Evolutionary conservation across 1,140 invertebrate genomes (phyloP), one percentile per base, ranked within the genome.

Genomic region (Pristionchus pacificus): DNA sequence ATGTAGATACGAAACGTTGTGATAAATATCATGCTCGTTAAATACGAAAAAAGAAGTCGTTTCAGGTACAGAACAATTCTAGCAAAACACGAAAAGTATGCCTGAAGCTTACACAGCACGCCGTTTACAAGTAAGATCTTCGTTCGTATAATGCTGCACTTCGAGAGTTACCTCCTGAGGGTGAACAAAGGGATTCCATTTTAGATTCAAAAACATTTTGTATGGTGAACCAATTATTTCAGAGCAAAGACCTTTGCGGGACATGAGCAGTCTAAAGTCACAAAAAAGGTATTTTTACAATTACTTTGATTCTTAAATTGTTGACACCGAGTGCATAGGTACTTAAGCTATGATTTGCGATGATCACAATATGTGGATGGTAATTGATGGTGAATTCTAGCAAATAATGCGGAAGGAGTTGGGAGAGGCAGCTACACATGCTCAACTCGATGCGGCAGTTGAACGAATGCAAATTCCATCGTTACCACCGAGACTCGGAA

Each of bases 221-320:
- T n/a, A n/a, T n/a, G n/a, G n/a, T n/a, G n/a, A n/a, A 15, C 25
- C 24, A 6, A 57, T 55, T 58, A 31, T 74, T 82, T 67, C 60
- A 83, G 81, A 73, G 81, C 81, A 19, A 83, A 83, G 71, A 83
- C 82, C 33, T 83, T 83, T 69, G 74, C 79, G 14, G 81, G 81
- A 19, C 62, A 71, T n/a, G 80, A 83, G 59, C 75, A 81, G 58
- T 63, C 68, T 24, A 80, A 81, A 72, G 65, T 63, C 14, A 63
- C 55, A 28, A 61, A 29, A 2, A 74, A 75, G 31, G 66, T 81
- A n/a, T 49, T 70, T n/a, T 29, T 33, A 65, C 57, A 79, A 19
- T 49, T 19, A 49, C 38, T 10, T 10, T 49, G 6, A 10, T 49
- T 49, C 6, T 49, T 6, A 49, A 49, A 10, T 49, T 49, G 19